phyloP scores from a whole-genome alignment of 2,113 vertebrate species.

The Procavia capensis region DNA sequence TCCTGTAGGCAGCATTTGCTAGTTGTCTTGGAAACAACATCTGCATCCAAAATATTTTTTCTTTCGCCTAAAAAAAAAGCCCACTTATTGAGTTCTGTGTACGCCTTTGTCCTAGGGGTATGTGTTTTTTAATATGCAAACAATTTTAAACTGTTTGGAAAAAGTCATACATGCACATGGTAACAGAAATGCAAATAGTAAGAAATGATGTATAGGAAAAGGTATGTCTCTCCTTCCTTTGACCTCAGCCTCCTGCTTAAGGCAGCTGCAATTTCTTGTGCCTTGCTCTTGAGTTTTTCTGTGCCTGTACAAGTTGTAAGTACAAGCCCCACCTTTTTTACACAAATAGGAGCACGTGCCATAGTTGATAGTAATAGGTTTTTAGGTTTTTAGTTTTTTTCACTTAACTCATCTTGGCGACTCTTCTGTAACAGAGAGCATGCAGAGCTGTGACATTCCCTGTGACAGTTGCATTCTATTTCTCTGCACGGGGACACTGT shows the following conservation, averaged over 20 bases:
- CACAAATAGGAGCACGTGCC: background rate
- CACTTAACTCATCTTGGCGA: background rate
- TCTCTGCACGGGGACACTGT: fast-evolving
- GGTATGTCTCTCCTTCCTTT: background rate
- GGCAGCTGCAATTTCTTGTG: background rate
- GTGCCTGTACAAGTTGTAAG: background rate
- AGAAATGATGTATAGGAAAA: background rate
- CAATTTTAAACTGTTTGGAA: background rate
- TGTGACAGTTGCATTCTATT: background rate
- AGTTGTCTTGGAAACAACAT: background rate
- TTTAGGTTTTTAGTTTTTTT: background rate
- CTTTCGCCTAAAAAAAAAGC: background rate
- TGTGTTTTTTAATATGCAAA: background rate
- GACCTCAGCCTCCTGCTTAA: background rate
- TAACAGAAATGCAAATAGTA: background rate
- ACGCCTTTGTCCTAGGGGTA: background rate
- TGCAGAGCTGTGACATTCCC: background rate
- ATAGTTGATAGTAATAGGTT: background rate
- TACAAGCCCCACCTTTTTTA: background rate
- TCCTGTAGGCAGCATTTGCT: background rate
- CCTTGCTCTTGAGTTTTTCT: background rate
- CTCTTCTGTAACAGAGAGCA: background rate
- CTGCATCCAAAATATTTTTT: background rate
- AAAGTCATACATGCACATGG: background rate
- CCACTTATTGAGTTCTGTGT: background rate